These are phyloP conservation scores for Hypolimnas misippus DNA, from an alignment of 2,888 invertebrate genomes.

Conservation along the genomic window DNA sequence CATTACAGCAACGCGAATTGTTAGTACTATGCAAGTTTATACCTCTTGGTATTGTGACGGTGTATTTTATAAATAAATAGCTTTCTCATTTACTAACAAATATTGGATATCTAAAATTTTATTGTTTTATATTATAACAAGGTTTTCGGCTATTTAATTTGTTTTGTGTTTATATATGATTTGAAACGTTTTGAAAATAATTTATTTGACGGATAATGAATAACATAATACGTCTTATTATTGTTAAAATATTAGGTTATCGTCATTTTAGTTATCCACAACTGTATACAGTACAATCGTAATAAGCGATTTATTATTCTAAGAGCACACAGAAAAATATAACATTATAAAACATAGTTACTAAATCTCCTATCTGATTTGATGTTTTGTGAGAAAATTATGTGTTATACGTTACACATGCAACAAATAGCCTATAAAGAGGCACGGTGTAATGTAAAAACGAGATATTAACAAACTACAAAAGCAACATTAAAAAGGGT, in stretches of 20 bases:
- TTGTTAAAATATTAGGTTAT: too few species aligned
- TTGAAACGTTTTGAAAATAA: too few species aligned
- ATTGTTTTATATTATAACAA: not conserved
- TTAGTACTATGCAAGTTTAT: slow-evolving; percentile 14
- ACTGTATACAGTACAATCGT: too few species aligned
- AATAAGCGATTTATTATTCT: not conserved
- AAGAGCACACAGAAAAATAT: not conserved
- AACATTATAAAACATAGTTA: not conserved
- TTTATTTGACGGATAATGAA: too few species aligned
- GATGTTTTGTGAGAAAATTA: slow-evolving; percentile 23
- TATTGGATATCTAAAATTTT: not conserved
- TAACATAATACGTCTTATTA: too few species aligned
- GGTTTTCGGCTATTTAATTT: too few species aligned
- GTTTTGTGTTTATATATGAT: too few species aligned
- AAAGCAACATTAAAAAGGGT: slow-evolving; percentile 60
- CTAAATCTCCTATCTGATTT: slow-evolving; percentile 15
- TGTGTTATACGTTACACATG: slow-evolving; percentile 18
- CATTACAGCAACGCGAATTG: slow-evolving; percentile 31
- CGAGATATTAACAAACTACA: slow-evolving; percentile 19
- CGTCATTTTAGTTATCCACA: too few species aligned
- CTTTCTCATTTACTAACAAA: not conserved
- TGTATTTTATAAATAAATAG: not conserved
- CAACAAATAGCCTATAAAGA: slow-evolving; percentile 25
- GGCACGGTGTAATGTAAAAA: slow-evolving; percentile 2
- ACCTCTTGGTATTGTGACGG: slow-evolving; percentile 28